These are phyloP conservation scores for Trachelus tabidus DNA, from an alignment of 2,888 invertebrate species.

Conservation along the genomic window DNA sequence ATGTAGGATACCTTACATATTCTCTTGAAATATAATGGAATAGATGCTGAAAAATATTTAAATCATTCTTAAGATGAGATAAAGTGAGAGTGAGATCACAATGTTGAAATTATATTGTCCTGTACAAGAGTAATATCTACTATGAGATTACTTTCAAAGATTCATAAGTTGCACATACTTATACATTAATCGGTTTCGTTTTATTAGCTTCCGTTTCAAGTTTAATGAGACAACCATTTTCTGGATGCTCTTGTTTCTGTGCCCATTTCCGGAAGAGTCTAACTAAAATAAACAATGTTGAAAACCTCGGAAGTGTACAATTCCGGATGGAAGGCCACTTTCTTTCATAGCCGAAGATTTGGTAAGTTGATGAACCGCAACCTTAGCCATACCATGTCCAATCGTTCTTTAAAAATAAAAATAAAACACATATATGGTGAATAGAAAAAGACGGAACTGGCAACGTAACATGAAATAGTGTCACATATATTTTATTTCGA, in stretches of 20 bases:
- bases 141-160: background rate
- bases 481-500: no score
- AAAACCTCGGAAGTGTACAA: constrained; percentile 2
- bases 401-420: constrained; percentile 68
- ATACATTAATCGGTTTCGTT: constrained; percentile 73
- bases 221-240: constrained; percentile 88
- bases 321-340: constrained; percentile 85
- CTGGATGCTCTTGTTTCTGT: constrained; percentile 80
- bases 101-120: no score
- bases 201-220: constrained; percentile 86
- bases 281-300: constrained; percentile 5
- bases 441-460: background rate
- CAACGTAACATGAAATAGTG: no score
- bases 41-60: no score
- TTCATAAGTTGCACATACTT: background rate
- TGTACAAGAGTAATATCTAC: no score
- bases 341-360: constrained; percentile 84
- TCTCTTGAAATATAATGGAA: no score
- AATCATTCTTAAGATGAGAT: no score
- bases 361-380: constrained; percentile 95
- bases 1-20: no score
- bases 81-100: no score
- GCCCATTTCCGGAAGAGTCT: constrained; percentile 88
- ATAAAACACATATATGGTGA: constrained; percentile 14
- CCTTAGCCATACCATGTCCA: constrained; percentile 81